These are phyloP conservation scores for Hofmannophila pseudospretella DNA, from an alignment of 2,888 invertebrate genomes.

Conservation along the genomic window DNA sequence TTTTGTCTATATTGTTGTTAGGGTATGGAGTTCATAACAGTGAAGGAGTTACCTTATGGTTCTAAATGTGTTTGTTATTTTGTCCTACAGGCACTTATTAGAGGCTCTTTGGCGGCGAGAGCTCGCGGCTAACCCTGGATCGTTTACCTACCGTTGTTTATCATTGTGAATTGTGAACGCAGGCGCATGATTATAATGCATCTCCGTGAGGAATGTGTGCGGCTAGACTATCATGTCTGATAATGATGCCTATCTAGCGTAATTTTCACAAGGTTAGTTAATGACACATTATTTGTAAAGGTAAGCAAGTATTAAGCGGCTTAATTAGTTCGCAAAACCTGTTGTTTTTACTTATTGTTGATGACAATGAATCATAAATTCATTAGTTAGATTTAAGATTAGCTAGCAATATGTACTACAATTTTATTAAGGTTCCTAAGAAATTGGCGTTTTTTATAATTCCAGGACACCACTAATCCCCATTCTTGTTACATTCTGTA, in stretches of 20 bases:
- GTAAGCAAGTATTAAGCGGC: too few relatives aligned
- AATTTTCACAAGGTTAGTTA: not conserved
- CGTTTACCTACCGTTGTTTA: slow-evolving; percentile 22
- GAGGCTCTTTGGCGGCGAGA: slow-evolving; percentile 38
- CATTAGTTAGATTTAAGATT: too few relatives aligned
- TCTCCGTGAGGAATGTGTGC: not conserved
- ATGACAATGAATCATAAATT: too few relatives aligned
- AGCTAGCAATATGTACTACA: too few relatives aligned
- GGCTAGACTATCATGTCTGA: not conserved
- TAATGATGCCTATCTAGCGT: slow-evolving; percentile 1
- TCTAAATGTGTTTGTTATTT: slow-evolving; percentile 53
- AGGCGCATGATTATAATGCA: slow-evolving; percentile 3
- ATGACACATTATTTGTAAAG: too few relatives aligned
- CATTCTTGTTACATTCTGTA: too few relatives aligned
- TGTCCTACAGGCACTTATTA: slow-evolving; percentile 58
- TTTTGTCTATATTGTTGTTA: not conserved
- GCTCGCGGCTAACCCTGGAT: slow-evolving; percentile 18
- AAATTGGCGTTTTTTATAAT: too few relatives aligned
- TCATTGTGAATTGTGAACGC: slow-evolving; percentile 21
- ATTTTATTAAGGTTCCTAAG: too few relatives aligned
- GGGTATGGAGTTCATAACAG: slow-evolving; percentile 17
- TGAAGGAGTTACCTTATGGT: slow-evolving; percentile 28
- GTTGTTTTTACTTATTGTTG: too few relatives aligned
- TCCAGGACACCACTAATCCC: too few relatives aligned
- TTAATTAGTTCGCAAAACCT: too few relatives aligned